phyloP scores from a whole-genome alignment of 1,140 invertebrate species.

The Orussus abietinus region DNA sequence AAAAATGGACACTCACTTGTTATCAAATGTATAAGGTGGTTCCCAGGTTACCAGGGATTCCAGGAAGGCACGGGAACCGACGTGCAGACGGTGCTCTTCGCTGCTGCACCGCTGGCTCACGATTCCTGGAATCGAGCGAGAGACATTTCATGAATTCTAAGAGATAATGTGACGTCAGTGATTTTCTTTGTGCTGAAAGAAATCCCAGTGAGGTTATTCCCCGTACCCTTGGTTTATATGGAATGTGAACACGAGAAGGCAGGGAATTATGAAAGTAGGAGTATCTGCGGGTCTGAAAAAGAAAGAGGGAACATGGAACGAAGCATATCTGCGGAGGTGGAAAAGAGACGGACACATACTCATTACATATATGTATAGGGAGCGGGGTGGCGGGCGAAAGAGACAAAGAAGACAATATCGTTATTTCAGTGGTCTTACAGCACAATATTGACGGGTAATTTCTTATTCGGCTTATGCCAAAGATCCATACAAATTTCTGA shows the following conservation, averaged over 20 bases:
- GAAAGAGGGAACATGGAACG: background rate
- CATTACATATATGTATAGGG: conserved; percentile 15
- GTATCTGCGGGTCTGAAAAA: background rate
- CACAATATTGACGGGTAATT: conserved; percentile 38
- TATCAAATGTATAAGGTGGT: no score
- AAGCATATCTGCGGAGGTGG: background rate
- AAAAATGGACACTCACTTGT: background rate
- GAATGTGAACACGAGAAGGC: background rate
- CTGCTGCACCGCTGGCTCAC: conserved; percentile 34
- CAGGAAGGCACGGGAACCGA: conserved; percentile 89
- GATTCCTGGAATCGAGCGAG: no score
- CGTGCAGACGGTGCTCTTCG: conserved; percentile 63
- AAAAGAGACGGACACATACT: conserved; percentile 5
- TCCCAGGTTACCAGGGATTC: no score
- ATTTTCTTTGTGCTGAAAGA: conserved; percentile 1
- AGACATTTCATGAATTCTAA: no score
- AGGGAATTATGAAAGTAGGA: no score
- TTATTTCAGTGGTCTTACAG: conserved; percentile 29
- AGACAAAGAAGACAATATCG: conserved; percentile 12
- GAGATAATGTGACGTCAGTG: conserved; percentile 1
- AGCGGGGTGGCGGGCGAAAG: background rate
- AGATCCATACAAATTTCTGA: conserved; percentile 16
- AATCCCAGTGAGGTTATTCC: conserved; percentile 9
- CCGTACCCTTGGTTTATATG: background rate
- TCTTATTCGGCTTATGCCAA: conserved; percentile 22